These are phyloP conservation scores for Metridium senile DNA, from an alignment of 92 coral and sea anemone species.

Conservation along the genomic window DNA sequence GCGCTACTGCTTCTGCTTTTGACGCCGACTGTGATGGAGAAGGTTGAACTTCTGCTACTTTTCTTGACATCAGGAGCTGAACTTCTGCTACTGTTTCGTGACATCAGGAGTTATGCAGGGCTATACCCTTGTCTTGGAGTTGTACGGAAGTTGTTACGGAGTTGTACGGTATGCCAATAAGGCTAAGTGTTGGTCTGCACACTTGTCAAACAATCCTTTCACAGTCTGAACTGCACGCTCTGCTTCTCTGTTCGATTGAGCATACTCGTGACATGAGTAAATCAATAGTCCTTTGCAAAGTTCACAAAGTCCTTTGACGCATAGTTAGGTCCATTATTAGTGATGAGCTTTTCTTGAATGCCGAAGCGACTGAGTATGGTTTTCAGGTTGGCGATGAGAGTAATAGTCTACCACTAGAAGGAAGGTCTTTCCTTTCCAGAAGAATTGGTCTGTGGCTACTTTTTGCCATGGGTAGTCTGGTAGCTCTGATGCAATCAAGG, in stretches of 20 bases:
- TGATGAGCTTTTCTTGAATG: conserved; percentile 33
- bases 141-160: not conserved
- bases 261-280: conserved; percentile 8
- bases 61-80: too few relatives aligned
- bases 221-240: conserved; percentile 10
- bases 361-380: conserved; percentile 45
- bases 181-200: conserved; percentile 10
- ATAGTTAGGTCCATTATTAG: conserved; percentile 38
- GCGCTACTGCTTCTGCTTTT: too few relatives aligned
- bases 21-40: too few relatives aligned
- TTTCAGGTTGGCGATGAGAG: conserved; percentile 35
- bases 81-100: too few relatives aligned
- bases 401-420: conserved; percentile 57
- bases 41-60: too few relatives aligned
- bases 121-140: not conserved
- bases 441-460: conserved; percentile 52
- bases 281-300: not conserved
- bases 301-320: conserved; percentile 9
- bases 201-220: conserved; percentile 8
- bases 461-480: conserved; percentile 54
- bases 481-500: conserved; percentile 32
- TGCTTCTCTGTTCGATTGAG: conserved; percentile 19
- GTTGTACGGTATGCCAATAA: conserved; percentile 16
- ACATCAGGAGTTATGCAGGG: not conserved
- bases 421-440: conserved; percentile 25